Percentiles rank a stretch among this genome's conserved stretches.
These are phyloP conservation scores for Pseudomugil tenellus DNA, from an alignment of 2,797 vertebrate species.

Conservation along the genomic window DNA sequence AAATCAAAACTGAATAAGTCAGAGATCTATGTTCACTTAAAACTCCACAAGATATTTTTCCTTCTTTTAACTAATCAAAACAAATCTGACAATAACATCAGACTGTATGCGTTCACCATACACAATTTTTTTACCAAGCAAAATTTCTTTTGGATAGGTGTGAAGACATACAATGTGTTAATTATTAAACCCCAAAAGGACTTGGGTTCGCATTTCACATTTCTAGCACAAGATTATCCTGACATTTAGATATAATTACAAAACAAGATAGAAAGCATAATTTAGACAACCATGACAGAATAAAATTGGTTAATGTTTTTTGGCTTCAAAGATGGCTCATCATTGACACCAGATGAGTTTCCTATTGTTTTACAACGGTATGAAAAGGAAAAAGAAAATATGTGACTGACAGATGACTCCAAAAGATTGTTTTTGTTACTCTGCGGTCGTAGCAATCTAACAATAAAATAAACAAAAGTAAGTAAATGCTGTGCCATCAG, in stretches of 20 bases:
- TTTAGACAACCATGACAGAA: conserved; percentile 35
- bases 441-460: conserved; percentile 38
- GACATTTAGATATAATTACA: conserved; percentile 42
- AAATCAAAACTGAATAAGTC: conserved; percentile 20
- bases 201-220: conserved; percentile 37
- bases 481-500: conserved; percentile 32
- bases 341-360: conserved; percentile 54
- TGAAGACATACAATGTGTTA: not conserved
- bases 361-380: conserved; percentile 55
- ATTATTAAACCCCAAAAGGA: conserved; percentile 26
- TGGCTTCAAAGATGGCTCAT: conserved; percentile 38
- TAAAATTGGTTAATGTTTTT: conserved; percentile 35
- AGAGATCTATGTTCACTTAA: not conserved
- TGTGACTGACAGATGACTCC: conserved; percentile 35
- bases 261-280: conserved; percentile 46
- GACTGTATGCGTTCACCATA: no score
- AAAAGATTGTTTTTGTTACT: conserved; percentile 28
- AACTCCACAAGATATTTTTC: conserved; percentile 23
- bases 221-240: conserved; percentile 33
- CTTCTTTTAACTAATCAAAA: conserved; percentile 31
- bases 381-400: conserved; percentile 44
- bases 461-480: conserved; percentile 32
- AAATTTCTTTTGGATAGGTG: not conserved
- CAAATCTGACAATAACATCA: conserved; percentile 33
- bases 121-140: no score